Base-by-base conservation (phyloP, 2,797 vertebrate genomes). In the Onychomys leucogaster region DNA sequence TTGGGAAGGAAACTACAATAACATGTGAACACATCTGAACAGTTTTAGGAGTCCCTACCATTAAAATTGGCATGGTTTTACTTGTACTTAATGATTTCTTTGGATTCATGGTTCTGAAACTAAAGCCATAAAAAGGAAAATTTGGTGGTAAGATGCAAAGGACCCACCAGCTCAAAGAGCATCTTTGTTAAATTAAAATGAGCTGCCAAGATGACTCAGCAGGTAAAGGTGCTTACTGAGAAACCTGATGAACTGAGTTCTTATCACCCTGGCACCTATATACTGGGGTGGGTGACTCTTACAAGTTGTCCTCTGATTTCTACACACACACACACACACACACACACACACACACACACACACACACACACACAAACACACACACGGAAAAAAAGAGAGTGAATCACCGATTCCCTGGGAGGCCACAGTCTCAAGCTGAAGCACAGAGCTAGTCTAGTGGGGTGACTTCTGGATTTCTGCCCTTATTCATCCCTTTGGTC, bases 81-180 rank as follows among this genome's bases (percentile, higher is more conserved):
- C 23, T 87, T 29, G n/a, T 5, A 80, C 37, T 43, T 81, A 77
- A 49, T 67, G 25, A 55, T 78, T 2, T 57, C 10, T 86, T 71
- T 86, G 46, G 23, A 63, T 61, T 59, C 21, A 14, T 11, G 14
- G n/a, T 34, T 94, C 41, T 87, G 83, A 67, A 86, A 52, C 27
- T 85, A 85, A 91, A 80, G 37, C 67, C 73, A 88, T n/a, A 59
- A 92, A 77, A 94, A 77, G 27, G 6, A 94, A 49, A 94, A 46
- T 34, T 11, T 49, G 21, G 52, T 29, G 23, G 17, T 49, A 89
- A 80, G 32, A 84, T 73, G 49, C 83, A 92, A 86, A 37, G n/a
- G 57, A 1, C 55, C 5, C 52, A 65, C 23, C 34, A 69, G 61
- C 27, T 63, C 10, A 88, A 88, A 94, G 75, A 67, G 32, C 27